phyloP scores from a whole-genome alignment of 1,140 invertebrate genomes.

The Caerostris darwini region DNA sequence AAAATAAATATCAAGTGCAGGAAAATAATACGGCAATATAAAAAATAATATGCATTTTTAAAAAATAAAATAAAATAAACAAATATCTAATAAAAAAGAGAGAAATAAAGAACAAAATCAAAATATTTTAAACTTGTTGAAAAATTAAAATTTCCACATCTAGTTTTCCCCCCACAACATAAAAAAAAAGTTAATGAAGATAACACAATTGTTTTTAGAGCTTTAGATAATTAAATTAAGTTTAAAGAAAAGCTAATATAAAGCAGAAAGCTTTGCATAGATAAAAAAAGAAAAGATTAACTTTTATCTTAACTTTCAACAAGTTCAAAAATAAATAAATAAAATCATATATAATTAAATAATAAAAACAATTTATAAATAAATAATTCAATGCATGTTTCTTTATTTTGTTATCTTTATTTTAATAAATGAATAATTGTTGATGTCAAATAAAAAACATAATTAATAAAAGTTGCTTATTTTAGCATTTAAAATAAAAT shows the following conservation, averaged over 20 bases:
- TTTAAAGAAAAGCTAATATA: too few relatives aligned
- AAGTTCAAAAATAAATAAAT: not conserved
- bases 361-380: not conserved
- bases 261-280: not conserved
- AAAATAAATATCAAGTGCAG: conserved; percentile 75
- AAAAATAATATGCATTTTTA: conserved; percentile 48
- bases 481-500: too few relatives aligned
- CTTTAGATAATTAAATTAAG: too few relatives aligned
- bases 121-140: not conserved
- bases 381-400: not conserved
- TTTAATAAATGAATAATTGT: not conserved
- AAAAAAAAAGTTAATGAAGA: not conserved
- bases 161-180: not conserved
- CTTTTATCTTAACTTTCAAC: not conserved
- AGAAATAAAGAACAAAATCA: not conserved
- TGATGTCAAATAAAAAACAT: not conserved
- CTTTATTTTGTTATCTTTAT: not conserved
- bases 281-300: not conserved
- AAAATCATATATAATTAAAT: not conserved
- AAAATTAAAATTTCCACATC: not conserved
- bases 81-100: not conserved
- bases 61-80: not conserved
- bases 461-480: too few relatives aligned
- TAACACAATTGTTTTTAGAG: not conserved
- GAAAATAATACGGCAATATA: conserved; percentile 70